Evolutionary conservation across 1,140 invertebrate genomes (phyloP).

Genomic region (Cydia strobilella): DNA sequence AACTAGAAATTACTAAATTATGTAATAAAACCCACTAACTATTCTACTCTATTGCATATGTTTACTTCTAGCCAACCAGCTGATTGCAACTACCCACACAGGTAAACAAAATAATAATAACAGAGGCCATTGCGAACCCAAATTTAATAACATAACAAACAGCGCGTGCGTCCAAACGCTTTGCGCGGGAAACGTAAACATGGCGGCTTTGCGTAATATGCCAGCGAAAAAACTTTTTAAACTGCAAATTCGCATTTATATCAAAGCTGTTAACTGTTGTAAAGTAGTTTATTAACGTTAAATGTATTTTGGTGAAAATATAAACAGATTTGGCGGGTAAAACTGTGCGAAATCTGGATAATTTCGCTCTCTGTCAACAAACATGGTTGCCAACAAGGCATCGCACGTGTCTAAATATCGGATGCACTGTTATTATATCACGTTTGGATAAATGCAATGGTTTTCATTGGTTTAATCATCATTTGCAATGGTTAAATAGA

Average conservation of each 20-base stretch:
- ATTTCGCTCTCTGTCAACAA: slow-evolving; percentile 29
- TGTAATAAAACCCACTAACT: not conserved
- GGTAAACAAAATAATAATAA: slow-evolving; percentile 32
- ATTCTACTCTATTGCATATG: not conserved
- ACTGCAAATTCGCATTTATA: not conserved
- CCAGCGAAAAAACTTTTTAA: not conserved
- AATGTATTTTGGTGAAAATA: not conserved
- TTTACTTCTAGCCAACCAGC: slow-evolving; percentile 11
- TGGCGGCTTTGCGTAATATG: not conserved
- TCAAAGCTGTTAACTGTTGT: not conserved
- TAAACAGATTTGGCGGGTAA: slow-evolving; percentile 24
- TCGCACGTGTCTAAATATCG: slow-evolving; percentile 25
- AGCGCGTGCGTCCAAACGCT: slow-evolving; percentile 13
- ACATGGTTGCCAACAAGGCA: slow-evolving; percentile 18
- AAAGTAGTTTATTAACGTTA: not conserved
- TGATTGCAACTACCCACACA: slow-evolving; percentile 29
- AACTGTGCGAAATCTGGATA: slow-evolving; percentile 29
- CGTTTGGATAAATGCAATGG: not conserved
- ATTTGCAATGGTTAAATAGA: slow-evolving; percentile 3
- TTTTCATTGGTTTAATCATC: slow-evolving; percentile 2
- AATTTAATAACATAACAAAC: slow-evolving; percentile 31
- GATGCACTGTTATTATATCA: not conserved
- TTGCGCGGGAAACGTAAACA: slow-evolving; percentile 28
- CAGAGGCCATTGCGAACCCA: slow-evolving; percentile 18
- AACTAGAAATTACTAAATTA: slow-evolving; percentile 4